A percentile compares a stretch with the other conserved stretches of the same genome.
Conservation (phyloP, 2,888 invertebrate genomes). For the Coremacera marginata region DNA sequence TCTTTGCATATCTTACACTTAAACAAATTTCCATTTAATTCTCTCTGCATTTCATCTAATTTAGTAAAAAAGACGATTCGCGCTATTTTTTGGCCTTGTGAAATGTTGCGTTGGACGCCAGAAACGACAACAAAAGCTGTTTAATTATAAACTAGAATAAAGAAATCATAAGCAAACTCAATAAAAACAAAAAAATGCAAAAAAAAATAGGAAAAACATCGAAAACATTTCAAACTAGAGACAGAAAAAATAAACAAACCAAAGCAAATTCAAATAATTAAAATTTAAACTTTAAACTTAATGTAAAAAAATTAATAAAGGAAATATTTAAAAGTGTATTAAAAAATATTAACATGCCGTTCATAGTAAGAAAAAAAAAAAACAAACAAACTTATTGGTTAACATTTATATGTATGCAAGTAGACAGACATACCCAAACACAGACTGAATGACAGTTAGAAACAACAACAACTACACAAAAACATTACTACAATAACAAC, state of each 20-base stretch:
- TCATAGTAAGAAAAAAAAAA: constrained; percentile 42
- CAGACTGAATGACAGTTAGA: constrained; percentile 2
- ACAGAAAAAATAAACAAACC: constrained; percentile 43
- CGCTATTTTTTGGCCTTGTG: constrained; percentile 70
- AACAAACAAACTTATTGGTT: constrained; percentile 3
- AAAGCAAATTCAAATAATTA: constrained; percentile 47
- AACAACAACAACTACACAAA: constrained; percentile 23
- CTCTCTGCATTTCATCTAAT: constrained; percentile 45
- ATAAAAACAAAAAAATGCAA: constrained; percentile 33
- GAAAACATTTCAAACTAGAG: constrained; percentile 50
- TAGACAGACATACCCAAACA: constrained; percentile 31
- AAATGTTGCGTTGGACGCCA: constrained; percentile 70
- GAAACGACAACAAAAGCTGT: constrained; percentile 70
- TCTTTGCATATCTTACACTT: constrained; percentile 23
- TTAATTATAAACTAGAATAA: constrained; percentile 49
- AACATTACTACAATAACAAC: background rate
- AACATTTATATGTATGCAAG: constrained; percentile 29
- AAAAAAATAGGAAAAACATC: constrained; percentile 48
- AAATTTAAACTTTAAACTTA: constrained; percentile 44
- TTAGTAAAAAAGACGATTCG: constrained; percentile 69
- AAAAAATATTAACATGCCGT: constrained; percentile 43
- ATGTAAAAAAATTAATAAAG: constrained; percentile 30
- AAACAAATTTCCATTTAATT: constrained; percentile 38
- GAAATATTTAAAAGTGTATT: constrained; percentile 33
- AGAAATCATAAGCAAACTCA: constrained; percentile 43